These are phyloP conservation scores for Auanema sp. DNA, from an alignment of 2,888 invertebrate species.

Conservation along the genomic window DNA sequence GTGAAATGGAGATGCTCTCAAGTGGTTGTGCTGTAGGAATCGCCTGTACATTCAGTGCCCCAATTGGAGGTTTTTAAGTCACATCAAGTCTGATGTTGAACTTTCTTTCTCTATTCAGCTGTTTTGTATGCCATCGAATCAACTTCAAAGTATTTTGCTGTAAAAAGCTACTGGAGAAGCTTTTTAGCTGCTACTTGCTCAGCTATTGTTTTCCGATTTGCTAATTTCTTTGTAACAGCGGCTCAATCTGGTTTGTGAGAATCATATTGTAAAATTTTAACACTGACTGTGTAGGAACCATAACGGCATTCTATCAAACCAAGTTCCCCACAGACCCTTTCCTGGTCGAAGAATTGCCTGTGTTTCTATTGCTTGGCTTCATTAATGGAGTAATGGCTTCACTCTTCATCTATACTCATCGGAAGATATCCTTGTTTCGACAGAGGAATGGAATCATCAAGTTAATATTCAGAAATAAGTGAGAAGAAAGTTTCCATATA, in stretches of 20 bases:
- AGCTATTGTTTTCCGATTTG: conserved; percentile 86
- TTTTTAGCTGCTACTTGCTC: conserved; percentile 96
- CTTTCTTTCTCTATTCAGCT: conserved; percentile 32
- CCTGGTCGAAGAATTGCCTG: conserved; percentile 91
- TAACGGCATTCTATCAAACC: conserved; percentile 80
- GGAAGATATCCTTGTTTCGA: conserved; percentile 40
- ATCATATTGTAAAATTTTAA: background rate
- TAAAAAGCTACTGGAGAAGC: conserved; percentile 92
- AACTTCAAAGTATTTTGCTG: conserved; percentile 96
- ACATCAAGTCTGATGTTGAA: background rate
- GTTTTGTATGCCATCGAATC: conserved; percentile 92
- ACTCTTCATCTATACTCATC: conserved; percentile 42
- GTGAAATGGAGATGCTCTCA: conserved; percentile 94
- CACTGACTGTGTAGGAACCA: conserved; percentile 73
- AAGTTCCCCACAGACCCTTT: conserved; percentile 78
- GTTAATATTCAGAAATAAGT: conserved; percentile 47
- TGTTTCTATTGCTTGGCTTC: conserved; percentile 84
- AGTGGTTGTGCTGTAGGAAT: conserved; percentile 97
- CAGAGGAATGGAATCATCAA: conserved; percentile 35
- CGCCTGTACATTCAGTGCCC: conserved; percentile 89
- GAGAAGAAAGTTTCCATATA: conserved; percentile 1
- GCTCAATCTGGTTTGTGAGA: conserved; percentile 31
- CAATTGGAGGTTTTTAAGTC: conserved; percentile 78
- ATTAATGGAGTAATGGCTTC: conserved; percentile 41
- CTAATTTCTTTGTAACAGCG: conserved; percentile 50